These are phyloP conservation scores for Drosophila mulleri DNA, from an alignment of 2,888 invertebrate genomes.

Conservation along the genomic window DNA sequence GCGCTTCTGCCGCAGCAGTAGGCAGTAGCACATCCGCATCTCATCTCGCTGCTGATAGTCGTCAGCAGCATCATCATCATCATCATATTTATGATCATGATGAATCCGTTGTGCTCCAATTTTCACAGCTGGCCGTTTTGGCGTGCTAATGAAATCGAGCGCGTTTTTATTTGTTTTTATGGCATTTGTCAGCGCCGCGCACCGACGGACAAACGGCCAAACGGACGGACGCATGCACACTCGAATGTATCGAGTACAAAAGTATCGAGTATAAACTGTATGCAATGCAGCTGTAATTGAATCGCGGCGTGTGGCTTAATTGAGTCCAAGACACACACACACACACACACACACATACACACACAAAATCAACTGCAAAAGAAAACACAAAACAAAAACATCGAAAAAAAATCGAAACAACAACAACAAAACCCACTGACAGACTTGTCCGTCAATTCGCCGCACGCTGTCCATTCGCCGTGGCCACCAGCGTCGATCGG, in stretches of 20 bases:
- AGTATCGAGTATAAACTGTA: slow-evolving; percentile 14
- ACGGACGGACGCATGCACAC: background rate
- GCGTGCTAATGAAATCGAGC: slow-evolving; percentile 78
- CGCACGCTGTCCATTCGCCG: slow-evolving; percentile 31
- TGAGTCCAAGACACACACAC: slow-evolving; percentile 45
- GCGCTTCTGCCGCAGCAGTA: slow-evolving; percentile 45
- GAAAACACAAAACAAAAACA: background rate
- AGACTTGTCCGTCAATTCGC: slow-evolving; percentile 48
- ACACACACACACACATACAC: background rate
- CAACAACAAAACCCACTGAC: slow-evolving; percentile 20
- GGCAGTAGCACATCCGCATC: slow-evolving; percentile 48
- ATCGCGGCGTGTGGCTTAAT: slow-evolving; percentile 72
- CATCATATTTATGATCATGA: slow-evolving; percentile 20
- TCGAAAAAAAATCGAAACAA: background rate
- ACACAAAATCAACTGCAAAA: slow-evolving; percentile 7
- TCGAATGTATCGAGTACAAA: slow-evolving; percentile 12
- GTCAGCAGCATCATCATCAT: background rate
- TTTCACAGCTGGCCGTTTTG: slow-evolving; percentile 61
- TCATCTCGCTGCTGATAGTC: slow-evolving; percentile 14
- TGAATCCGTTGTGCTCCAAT: slow-evolving; percentile 62
- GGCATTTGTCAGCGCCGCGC: slow-evolving; percentile 64
- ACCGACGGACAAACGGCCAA: no score
- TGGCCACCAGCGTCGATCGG: slow-evolving; percentile 65
- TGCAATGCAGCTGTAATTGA: slow-evolving; percentile 57
- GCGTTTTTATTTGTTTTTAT: slow-evolving; percentile 73